These are phyloP conservation scores for Oeneis ivallda DNA, from an alignment of 2,888 invertebrate genomes.

Conservation along the genomic window DNA sequence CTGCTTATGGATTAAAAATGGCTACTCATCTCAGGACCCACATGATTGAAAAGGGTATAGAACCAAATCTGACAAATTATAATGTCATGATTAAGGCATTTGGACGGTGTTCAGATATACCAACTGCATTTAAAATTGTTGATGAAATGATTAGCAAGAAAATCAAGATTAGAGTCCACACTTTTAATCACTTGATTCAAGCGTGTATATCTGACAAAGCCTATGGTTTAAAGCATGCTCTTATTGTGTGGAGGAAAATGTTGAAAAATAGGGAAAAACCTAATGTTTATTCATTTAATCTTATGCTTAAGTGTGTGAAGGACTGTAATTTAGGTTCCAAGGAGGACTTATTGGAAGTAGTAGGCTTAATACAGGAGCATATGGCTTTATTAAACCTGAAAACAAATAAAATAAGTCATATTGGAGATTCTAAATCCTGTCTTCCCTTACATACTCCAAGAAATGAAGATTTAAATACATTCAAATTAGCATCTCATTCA, in stretches of 20 bases:
- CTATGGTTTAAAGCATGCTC: constrained; percentile 90
- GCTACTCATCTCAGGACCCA: constrained; percentile 84
- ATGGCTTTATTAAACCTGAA: constrained; percentile 44
- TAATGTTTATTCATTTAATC: constrained; percentile 88
- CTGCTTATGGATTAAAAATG: constrained; percentile 84
- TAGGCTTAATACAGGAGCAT: constrained; percentile 55
- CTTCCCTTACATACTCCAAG: neutral
- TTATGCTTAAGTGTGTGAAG: constrained; percentile 88
- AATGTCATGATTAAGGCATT: constrained; percentile 96
- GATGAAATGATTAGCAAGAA: constrained; percentile 90
- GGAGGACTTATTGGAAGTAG: constrained; percentile 79
- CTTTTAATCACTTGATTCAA: constrained; percentile 90
- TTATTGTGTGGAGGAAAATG: constrained; percentile 94
- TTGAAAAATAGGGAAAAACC: constrained; percentile 84
- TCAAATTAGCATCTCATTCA: neutral
- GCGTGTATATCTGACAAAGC: constrained; percentile 90
- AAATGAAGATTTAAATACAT: neutral
- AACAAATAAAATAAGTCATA: constrained; percentile 37
- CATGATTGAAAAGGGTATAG: constrained; percentile 85
- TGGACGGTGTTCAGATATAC: constrained; percentile 89
- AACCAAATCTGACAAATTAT: constrained; percentile 89
- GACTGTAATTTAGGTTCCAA: constrained; percentile 90
- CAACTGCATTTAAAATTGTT: constrained; percentile 89
- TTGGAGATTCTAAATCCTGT: constrained; percentile 34
- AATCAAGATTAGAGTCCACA: constrained; percentile 83